These are phyloP conservation scores for Spea hammondii DNA, from an alignment of 2,797 vertebrate species.

Conservation along the genomic window DNA sequence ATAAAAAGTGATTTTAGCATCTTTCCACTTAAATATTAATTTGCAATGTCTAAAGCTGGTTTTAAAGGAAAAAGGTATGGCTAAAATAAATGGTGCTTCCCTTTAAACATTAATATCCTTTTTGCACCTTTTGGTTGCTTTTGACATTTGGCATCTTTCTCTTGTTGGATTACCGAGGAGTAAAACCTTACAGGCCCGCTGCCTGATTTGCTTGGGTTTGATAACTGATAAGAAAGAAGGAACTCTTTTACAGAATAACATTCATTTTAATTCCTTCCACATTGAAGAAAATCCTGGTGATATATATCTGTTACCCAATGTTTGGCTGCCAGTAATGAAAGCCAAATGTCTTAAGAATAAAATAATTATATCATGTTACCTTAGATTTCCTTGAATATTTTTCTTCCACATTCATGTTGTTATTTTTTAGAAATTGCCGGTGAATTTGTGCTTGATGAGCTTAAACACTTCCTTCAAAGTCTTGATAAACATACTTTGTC, in stretches of 20 bases:
- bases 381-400: background rate
- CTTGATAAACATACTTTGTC: background rate
- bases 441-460: background rate
- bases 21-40: too few species aligned
- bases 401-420: background rate
- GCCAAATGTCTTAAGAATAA: background rate
- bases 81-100: too few species aligned
- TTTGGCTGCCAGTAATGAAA: conserved; percentile 2
- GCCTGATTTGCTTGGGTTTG: background rate
- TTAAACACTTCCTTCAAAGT: background rate
- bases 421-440: background rate
- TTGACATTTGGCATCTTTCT: background rate
- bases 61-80: too few species aligned
- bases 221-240: background rate
- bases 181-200: background rate
- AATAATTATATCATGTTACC: conserved; percentile 14
- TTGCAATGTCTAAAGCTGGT: too few species aligned
- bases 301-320: background rate
- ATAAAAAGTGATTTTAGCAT: too few species aligned
- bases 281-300: background rate
- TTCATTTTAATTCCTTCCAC: conserved; percentile 4
- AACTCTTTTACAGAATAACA: conserved; percentile 14
- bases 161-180: background rate
- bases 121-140: too few species aligned
- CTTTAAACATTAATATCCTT: too few species aligned